Percentiles rank a stretch among this genome's conserved stretches.
Conservation (phyloP, 2,797 vertebrate species). For the Diceros bicornis region DNA sequence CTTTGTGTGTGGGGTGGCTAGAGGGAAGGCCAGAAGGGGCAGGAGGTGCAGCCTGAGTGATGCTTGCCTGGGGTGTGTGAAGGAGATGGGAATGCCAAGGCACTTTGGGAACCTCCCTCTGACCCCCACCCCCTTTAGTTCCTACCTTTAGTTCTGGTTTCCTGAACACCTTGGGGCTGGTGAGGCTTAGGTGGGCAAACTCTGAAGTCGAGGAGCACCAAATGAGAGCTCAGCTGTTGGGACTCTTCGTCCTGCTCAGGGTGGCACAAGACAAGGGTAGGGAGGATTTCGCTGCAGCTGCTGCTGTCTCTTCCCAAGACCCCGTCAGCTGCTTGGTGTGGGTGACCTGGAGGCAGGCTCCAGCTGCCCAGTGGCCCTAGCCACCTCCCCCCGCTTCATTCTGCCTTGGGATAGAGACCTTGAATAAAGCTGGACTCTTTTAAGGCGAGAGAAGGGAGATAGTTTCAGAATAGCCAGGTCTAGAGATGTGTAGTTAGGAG, state of each 20-base stretch:
- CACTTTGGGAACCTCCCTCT: not conserved
- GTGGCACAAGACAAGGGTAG: not conserved
- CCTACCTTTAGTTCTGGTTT: conserved; percentile 44
- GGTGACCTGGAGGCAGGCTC: not conserved
- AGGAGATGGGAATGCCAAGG: not conserved
- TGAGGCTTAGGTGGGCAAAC: not conserved
- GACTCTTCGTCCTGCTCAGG: not conserved
- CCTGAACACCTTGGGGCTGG: not conserved
- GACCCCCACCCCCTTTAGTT: not conserved
- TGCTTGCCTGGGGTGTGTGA: not conserved
- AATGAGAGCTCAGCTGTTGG: conserved; percentile 40
- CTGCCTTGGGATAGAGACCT: not conserved
- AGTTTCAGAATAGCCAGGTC: not conserved
- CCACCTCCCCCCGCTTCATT: not conserved
- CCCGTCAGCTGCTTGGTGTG: not conserved
- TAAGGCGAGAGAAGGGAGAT: not conserved
- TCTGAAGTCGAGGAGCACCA: not conserved
- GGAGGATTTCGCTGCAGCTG: conserved; percentile 68
- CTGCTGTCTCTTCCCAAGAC: conserved; percentile 26
- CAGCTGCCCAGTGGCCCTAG: not conserved
- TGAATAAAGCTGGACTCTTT: not conserved
- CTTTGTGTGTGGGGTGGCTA: not conserved
- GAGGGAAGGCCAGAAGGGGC: not conserved
- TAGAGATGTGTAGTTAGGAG: not conserved
- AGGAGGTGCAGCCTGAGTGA: not conserved